Percentiles rank a stretch among this genome's conserved stretches.
phyloP scores from a whole-genome alignment of 2,797 vertebrate species.

The Phoxinus dragarum region DNA sequence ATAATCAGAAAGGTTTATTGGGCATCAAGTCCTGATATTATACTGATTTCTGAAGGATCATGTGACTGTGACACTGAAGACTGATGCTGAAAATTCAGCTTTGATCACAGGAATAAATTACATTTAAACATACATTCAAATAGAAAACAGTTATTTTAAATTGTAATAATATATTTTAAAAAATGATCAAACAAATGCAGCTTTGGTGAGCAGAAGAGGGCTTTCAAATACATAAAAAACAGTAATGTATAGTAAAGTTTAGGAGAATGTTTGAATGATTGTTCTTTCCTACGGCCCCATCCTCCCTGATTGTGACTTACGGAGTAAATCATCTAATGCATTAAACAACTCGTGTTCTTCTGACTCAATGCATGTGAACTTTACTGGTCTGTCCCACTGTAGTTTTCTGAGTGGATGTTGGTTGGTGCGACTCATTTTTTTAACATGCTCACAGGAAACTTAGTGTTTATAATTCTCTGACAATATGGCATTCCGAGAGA shows the following conservation, averaged over 20 bases:
- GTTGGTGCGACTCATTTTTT: background rate
- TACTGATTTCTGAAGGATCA: background rate
- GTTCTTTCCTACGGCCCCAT: background rate
- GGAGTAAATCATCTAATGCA: constrained; percentile 3
- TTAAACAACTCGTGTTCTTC: background rate
- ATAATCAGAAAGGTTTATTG: background rate
- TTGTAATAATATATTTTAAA: background rate
- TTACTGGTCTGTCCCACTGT: background rate
- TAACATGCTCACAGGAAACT: background rate
- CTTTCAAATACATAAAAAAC: background rate
- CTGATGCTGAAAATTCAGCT: background rate
- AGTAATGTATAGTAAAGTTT: background rate
- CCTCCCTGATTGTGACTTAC: background rate
- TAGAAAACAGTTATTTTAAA: background rate
- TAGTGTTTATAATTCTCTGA: constrained; percentile 26
- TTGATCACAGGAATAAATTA: background rate
- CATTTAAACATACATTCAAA: background rate
- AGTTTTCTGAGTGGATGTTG: background rate
- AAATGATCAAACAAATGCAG: background rate
- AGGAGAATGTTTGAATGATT: background rate
- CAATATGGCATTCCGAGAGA: background rate
- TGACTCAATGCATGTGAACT: background rate
- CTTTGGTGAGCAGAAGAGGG: background rate
- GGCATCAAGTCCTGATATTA: background rate
- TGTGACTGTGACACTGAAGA: background rate